Conservation (phyloP, 1,140 invertebrate species). For the Euura saliciscinereae region DNA sequence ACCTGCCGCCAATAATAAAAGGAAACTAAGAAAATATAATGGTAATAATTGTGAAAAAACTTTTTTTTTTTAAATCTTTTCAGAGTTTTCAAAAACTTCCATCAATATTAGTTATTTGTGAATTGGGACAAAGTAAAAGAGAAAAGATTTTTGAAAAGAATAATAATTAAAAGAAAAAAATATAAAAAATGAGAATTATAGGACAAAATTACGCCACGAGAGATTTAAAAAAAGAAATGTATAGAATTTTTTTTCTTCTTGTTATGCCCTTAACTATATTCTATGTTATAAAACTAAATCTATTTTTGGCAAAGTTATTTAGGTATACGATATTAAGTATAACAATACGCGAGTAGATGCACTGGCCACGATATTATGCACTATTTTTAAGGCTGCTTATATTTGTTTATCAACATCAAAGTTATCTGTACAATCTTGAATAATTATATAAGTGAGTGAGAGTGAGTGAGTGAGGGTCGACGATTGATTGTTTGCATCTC, state of each 20-base stretch:
- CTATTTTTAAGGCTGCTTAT: slow-evolving; percentile 49
- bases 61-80: slow-evolving; percentile 19
- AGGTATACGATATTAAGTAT: slow-evolving; percentile 58
- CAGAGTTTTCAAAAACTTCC: slow-evolving; percentile 10
- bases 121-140: not conserved
- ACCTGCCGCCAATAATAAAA: slow-evolving; percentile 36
- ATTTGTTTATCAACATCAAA: slow-evolving; percentile 38
- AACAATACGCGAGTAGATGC: slow-evolving; percentile 58
- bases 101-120: slow-evolving; percentile 29
- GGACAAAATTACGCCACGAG: not conserved
- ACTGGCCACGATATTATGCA: slow-evolving; percentile 60
- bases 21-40: slow-evolving; percentile 20
- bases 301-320: slow-evolving; percentile 63
- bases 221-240: not conserved
- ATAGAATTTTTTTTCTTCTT: not conserved
- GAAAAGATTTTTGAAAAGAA: not conserved
- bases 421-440: slow-evolving; percentile 46
- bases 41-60: too few relatives aligned
- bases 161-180: not conserved
- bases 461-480: slow-evolving; percentile 12
- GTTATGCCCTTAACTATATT: slow-evolving; percentile 57
- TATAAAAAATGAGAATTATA: slow-evolving; percentile 3
- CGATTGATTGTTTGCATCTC: slow-evolving; percentile 20
- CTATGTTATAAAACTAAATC: slow-evolving; percentile 61
- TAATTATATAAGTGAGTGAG: slow-evolving; percentile 22